These are phyloP conservation scores for Platysternon megacephalum DNA, from an alignment of 2,113 vertebrate genomes.

Conservation along the genomic window DNA sequence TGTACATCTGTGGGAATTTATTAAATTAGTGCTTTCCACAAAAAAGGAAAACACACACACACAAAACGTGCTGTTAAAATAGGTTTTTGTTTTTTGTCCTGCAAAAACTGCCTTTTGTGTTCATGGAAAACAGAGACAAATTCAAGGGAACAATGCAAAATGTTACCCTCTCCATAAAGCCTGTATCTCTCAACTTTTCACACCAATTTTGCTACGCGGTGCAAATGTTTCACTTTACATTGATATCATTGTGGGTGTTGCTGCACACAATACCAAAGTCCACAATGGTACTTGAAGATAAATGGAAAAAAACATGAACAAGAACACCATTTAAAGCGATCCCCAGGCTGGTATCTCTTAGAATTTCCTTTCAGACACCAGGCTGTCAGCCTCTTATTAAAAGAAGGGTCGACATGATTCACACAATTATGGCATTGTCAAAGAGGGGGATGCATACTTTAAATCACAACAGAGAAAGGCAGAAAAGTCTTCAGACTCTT, in stretches of 20 bases:
- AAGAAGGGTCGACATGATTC: background rate
- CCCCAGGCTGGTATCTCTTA: background rate
- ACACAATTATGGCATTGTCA: background rate
- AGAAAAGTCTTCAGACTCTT: conserved; percentile 29
- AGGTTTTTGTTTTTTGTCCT: background rate
- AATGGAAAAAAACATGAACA: background rate
- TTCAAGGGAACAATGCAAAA: background rate
- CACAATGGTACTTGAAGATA: background rate
- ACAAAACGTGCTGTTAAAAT: background rate
- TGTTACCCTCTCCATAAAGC: background rate
- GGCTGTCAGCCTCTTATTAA: background rate
- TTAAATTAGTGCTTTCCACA: background rate
- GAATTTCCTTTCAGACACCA: conserved; percentile 16
- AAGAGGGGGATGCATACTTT: conserved; percentile 3
- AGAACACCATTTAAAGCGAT: background rate
- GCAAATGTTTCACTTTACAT: background rate
- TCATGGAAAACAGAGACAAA: background rate
- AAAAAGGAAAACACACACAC: background rate
- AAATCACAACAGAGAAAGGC: background rate
- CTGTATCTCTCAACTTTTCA: background rate
- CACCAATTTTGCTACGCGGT: background rate
- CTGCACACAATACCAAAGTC: background rate
- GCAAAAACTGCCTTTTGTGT: background rate
- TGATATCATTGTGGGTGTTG: background rate
- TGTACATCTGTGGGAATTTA: background rate